These are phyloP conservation scores for Lethocerus indicus DNA, from an alignment of 1,140 invertebrate species.

Conservation along the genomic window DNA sequence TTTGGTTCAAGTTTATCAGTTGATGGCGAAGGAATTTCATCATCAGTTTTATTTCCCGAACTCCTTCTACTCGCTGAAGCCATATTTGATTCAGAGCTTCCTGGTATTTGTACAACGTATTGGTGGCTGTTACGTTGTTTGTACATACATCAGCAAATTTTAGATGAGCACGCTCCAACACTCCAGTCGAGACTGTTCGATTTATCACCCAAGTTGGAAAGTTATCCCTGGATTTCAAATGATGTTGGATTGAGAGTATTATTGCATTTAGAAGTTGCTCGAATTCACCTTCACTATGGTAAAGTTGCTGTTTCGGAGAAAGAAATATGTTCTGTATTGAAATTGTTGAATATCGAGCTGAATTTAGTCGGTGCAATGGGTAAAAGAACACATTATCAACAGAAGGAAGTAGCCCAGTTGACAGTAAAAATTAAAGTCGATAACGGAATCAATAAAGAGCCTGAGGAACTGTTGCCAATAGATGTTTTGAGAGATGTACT, in stretches of 20 bases:
- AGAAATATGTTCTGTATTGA: constrained; percentile 40
- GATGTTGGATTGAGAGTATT: constrained; percentile 36
- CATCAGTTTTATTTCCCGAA: constrained; percentile 33
- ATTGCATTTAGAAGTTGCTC: constrained; percentile 54
- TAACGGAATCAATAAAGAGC: constrained; percentile 23
- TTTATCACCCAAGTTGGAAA: constrained; percentile 33
- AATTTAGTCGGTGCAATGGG: constrained; percentile 39
- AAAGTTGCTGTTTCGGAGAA: constrained; percentile 47
- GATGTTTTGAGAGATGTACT: constrained; percentile 33
- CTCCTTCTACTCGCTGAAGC: constrained; percentile 45
- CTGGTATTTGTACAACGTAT: constrained; percentile 28
- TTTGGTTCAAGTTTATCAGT: constrained; percentile 23
- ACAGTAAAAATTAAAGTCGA: constrained; percentile 41
- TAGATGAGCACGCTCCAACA: constrained; percentile 50
- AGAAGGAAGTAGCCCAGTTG: constrained; percentile 62
- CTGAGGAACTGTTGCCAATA: constrained; percentile 25
- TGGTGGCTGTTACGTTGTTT: constrained; percentile 62
- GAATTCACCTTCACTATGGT: constrained; percentile 55
- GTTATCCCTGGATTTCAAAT: constrained; percentile 24
- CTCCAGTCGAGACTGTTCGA: constrained; percentile 42
- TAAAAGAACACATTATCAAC: constrained; percentile 77
- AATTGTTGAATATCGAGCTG: constrained; percentile 38
- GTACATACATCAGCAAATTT: constrained; percentile 49
- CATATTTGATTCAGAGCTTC: constrained; percentile 36
- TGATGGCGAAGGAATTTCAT: constrained; percentile 37